Evolutionary conservation across 2,888 invertebrate species (phyloP).

Genomic region (Drosophila robusta): DNA sequence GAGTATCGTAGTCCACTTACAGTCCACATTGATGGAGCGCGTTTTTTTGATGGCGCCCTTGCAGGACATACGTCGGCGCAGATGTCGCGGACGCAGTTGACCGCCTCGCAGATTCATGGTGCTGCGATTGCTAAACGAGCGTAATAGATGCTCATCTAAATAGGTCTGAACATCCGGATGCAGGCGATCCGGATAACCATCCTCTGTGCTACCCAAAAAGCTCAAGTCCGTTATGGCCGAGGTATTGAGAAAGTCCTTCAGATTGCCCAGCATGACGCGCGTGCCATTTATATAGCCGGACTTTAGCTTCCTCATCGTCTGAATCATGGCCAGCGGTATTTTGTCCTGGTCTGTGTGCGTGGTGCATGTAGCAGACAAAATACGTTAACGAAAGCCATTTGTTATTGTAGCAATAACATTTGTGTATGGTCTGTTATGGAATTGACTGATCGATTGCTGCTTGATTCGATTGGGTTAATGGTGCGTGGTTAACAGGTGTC

Average conservation of each 20-base stretch:
- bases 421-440: slow-evolving; percentile 3
- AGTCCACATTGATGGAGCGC: slow-evolving; percentile 95
- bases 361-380: slow-evolving; percentile 4
- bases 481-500: slow-evolving; percentile 33
- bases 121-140: slow-evolving; percentile 91
- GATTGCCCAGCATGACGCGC: slow-evolving; percentile 96
- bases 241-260: slow-evolving; percentile 97
- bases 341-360: slow-evolving; percentile 92
- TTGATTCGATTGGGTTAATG: slow-evolving; percentile 24
- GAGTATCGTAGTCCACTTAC: slow-evolving; percentile 86
- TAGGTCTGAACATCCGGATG: slow-evolving; percentile 94
- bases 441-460: slow-evolving; percentile 16
- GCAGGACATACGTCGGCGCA: slow-evolving; percentile 93
- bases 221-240: slow-evolving; percentile 99
- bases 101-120: slow-evolving; percentile 87
- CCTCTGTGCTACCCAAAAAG: slow-evolving; percentile 96
- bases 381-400: slow-evolving; percentile 1
- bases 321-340: slow-evolving; percentile 97
- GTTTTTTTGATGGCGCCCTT: slow-evolving; percentile 97
- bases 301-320: slow-evolving; percentile 98
- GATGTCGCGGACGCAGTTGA: slow-evolving; percentile 86
- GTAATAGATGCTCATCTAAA: slow-evolving; percentile 93
- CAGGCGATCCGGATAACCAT: slow-evolving; percentile 94
- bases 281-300: slow-evolving; percentile 99
- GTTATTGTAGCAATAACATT: not conserved